Evolutionary conservation across 1,140 invertebrate genomes (phyloP).

Genomic region (Campoletis sonorensis): DNA sequence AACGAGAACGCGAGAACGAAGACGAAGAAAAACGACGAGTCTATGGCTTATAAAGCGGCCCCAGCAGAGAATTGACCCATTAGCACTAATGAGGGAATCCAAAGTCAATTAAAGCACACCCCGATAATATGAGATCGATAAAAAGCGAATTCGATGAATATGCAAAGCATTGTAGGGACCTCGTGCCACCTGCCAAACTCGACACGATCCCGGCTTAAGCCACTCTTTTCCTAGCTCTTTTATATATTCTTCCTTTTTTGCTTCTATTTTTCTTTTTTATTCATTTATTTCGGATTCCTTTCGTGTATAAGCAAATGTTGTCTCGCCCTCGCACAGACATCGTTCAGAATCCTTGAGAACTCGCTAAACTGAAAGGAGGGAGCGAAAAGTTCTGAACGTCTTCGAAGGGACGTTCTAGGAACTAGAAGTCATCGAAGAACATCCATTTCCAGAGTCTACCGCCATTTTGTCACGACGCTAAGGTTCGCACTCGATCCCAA

Average conservation of each 20-base stretch:
- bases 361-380: no score
- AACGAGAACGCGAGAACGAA: neutral
- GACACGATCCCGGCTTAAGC: constrained; percentile 34
- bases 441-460: neutral
- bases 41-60: neutral
- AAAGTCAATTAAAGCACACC: constrained; percentile 68
- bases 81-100: constrained; percentile 69
- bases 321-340: neutral
- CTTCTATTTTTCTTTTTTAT: neutral
- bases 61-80: constrained; percentile 63
- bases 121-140: constrained; percentile 67
- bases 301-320: constrained; percentile 9
- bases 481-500: neutral
- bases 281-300: no score
- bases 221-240: constrained; percentile 24
- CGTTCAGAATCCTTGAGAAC: no score
- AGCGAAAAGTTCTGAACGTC: no score
- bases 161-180: constrained; percentile 62
- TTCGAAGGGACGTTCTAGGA: no score
- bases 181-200: constrained; percentile 58
- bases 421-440: no score
- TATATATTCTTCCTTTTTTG: neutral
- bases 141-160: constrained; percentile 65
- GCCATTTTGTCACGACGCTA: neutral
- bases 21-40: neutral